Evolutionary conservation across 2,888 invertebrate genomes (phyloP), one percentile per base, ranked within the genome.

Genomic region (Neelides folsomi): DNA sequence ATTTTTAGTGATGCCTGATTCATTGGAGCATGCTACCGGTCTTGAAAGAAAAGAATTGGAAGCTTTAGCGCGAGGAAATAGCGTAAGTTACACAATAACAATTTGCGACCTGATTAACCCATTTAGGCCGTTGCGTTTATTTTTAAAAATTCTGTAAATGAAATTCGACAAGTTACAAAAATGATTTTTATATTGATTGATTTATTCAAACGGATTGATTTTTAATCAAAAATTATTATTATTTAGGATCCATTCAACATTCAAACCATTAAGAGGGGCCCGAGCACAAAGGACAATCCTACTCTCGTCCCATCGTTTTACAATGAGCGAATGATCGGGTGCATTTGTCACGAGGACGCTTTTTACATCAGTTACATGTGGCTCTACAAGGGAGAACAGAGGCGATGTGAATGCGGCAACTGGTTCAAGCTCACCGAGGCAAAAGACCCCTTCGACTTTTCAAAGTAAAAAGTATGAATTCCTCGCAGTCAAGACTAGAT

Each of bases 261-360:
- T 79, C 83, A 83, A 73, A 81, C 85, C 1, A 71, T 83, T 64
- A 86, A 86, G 72, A 80, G 88, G 63, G 81, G 82, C 0, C 77
- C 68, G 44, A 86, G 93, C 64, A 87, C 93, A 55, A 83, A 84
- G 68, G 85, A 82, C 34, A 75, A 77, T 62, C 95, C 95, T 53
- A 94, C 86, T 63, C 73, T 87, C 62, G 84, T 97, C 66, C 90
- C 92, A 55, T 93, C 94, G 49, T 83, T 86, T 66, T 87, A 84
- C 65, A 85, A 87, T 50, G 83, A 86, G 52, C 82, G 95, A 66
- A 78, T 95, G 63, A 81, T 97, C 62, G 95, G 95, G 56, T 97
- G 97, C 73, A 79, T 94, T 71, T 97, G 95, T 71, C 90, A 95
- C 72, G 92, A 93, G 72, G 95, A 95, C 69, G 79, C 88, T 48